Percentiles rank a stretch among this genome's conserved stretches.
phyloP scores from a whole-genome alignment of 2,113 vertebrate genomes.

The Muntiacus reevesi region DNA sequence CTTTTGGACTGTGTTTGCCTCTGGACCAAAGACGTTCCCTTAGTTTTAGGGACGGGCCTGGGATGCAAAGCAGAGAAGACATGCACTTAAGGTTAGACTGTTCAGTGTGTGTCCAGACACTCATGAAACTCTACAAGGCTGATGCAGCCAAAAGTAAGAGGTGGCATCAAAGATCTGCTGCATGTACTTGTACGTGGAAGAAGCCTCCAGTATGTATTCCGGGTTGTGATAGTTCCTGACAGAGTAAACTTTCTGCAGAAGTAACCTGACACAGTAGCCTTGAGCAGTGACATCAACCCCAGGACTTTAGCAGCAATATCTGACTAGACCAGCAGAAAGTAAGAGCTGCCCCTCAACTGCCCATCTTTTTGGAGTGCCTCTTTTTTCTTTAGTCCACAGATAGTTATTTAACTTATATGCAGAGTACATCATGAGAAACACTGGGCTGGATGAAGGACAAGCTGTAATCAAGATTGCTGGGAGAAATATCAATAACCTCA shows the following conservation, averaged over 20 bases:
- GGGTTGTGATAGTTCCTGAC: background rate
- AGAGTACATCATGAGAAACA: no score
- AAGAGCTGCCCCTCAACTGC: background rate
- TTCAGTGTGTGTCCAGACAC: background rate
- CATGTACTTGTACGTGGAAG: background rate
- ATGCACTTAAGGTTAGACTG: background rate
- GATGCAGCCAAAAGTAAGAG: background rate
- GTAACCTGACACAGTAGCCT: background rate
- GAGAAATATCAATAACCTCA: no score
- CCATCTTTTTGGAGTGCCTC: background rate
- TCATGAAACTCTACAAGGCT: background rate
- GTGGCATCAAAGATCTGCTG: background rate
- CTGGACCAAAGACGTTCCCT: background rate
- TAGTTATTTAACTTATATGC: background rate
- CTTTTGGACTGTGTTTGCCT: background rate
- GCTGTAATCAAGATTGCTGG: no score
- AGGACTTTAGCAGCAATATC: background rate
- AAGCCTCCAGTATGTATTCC: background rate
- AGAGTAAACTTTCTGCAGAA: background rate
- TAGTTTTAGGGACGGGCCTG: background rate
- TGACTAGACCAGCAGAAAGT: background rate
- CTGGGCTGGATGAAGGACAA: no score
- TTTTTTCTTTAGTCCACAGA: background rate
- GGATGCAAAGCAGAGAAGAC: background rate
- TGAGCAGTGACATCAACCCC: background rate